Evolutionary conservation across 2,888 invertebrate species (phyloP), one percentile per base, ranked within the genome.

Genomic region (Nomada hirtipes): DNA sequence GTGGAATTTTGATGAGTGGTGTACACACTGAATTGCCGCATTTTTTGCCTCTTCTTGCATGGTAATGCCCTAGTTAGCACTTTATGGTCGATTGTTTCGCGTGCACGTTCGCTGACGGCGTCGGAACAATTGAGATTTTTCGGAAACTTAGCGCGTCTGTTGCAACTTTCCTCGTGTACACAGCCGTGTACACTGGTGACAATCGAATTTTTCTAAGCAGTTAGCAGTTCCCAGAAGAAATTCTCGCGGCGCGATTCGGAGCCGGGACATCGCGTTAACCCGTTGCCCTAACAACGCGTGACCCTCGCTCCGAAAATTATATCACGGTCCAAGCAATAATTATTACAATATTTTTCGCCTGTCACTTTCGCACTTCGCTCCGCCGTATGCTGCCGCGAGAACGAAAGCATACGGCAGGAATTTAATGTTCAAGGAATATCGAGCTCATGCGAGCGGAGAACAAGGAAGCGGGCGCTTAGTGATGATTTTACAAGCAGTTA

Each of bases 401-500:
- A 50, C 1, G 13, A 15, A 26, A 20, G 20, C 55, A 18, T 42
- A 23, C 15, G 20, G 23, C 15, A 63, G 15, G 23, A 11, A 3
- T 29, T 20, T 23, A n/a, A 53, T 4, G 1, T 36, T 4, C 53
- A 7, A 7, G 10, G n/a, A 68, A 23, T 4, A 20, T 60, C 11
- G 47, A 20, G 4, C 52, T 13, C 36, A 2, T 29, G 15, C 9
- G 15, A 4, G 15, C 13, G 18, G 4, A 4, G 18, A 15, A 23
- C 1, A 53, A 55, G 47, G 55, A 55, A 55, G 23, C 23, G 29
- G 55, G 20, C 23, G 55, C 18, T 18, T 11, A 23, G 13, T 15
- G 59, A 71, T 20, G 47, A 76, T 70, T 60, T 60, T 52, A 60
- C 65, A 52, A 36, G 52, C 57, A 18, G 64, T 71, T 53, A 29